Conservation (phyloP, 2,797 vertebrate genomes). For the Anas bahamensis region DNA sequence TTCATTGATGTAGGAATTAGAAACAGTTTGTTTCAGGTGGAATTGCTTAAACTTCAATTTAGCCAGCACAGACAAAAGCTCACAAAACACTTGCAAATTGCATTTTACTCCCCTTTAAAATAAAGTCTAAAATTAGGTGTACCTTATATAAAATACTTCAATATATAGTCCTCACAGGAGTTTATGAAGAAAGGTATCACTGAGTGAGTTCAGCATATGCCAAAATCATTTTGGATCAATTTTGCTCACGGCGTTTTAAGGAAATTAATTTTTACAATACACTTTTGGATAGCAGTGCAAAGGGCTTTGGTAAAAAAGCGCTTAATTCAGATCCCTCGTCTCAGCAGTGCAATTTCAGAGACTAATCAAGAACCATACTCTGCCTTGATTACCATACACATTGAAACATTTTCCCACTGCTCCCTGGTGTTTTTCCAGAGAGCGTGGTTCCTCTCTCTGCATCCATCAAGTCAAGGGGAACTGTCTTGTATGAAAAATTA, state of each 20-base stretch:
- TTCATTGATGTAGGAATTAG: conserved; percentile 36
- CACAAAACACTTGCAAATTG: conserved; percentile 45
- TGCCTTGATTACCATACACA: conserved; percentile 62
- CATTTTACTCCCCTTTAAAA: conserved; percentile 57
- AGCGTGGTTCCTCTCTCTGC: not conserved
- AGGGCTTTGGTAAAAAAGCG: conserved; percentile 58
- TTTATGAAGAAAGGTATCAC: conserved; percentile 28
- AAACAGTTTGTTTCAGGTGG: conserved; percentile 33
- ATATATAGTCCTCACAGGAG: conserved; percentile 2
- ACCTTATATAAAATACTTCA: conserved; percentile 44
- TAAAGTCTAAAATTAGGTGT: conserved; percentile 33
- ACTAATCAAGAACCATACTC: conserved; percentile 58
- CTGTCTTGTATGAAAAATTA: conserved; percentile 60
- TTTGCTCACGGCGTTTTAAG: conserved; percentile 62
- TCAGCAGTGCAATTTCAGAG: conserved; percentile 42
- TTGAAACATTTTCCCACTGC: conserved; percentile 23
- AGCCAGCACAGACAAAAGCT: conserved; percentile 30
- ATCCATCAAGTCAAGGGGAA: conserved; percentile 62
- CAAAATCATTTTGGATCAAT: conserved; percentile 65
- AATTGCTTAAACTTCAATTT: conserved; percentile 36
- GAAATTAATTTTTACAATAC: conserved; percentile 75
- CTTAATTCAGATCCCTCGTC: not conserved
- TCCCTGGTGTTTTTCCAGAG: conserved; percentile 51
- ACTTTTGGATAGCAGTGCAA: conserved; percentile 50
- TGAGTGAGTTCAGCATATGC: conserved; percentile 47